A percentile compares a stretch with the other conserved stretches of the same genome.
These are phyloP conservation scores for Nomada fabriciana DNA, from an alignment of 2,888 invertebrate species.

Conservation along the genomic window DNA sequence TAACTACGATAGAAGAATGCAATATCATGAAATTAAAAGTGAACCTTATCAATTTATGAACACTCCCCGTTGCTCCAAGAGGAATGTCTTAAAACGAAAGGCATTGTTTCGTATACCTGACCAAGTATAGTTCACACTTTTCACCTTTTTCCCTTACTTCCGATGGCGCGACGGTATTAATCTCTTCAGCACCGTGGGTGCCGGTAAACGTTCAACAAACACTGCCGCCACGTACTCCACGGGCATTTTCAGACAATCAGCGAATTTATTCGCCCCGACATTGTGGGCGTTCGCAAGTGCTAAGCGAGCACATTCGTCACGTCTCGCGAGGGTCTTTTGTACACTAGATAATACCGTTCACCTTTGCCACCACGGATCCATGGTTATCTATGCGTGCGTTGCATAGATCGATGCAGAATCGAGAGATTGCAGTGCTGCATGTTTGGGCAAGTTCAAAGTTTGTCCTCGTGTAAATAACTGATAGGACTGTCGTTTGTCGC, in stretches of 20 bases:
- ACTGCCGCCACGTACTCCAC: constrained; percentile 28
- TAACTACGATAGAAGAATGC: no score
- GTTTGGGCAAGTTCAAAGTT: no score
- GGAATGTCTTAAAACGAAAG: no score
- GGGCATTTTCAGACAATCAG: constrained; percentile 44
- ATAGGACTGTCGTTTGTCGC: no score
- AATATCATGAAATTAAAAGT: no score
- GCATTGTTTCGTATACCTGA: no score
- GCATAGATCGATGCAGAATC: not conserved
- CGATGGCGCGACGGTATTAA: constrained; percentile 26
- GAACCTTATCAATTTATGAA: no score
- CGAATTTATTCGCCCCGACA: constrained; percentile 37
- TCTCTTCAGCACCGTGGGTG: constrained; percentile 35
- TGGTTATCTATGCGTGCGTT: constrained; percentile 1
- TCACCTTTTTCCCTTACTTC: not conserved
- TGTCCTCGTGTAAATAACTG: no score
- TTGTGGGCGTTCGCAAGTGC: constrained; percentile 30
- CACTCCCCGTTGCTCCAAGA: no score
- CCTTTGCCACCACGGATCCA: not conserved
- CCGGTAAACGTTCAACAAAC: constrained; percentile 36
- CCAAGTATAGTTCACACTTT: not conserved
- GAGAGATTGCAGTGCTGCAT: no score
- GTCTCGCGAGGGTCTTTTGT: constrained; percentile 16
- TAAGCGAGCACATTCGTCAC: constrained; percentile 23
- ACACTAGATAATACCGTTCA: constrained; percentile 9